Conservation (phyloP, 2,888 invertebrate species). For the Endotricha flammealis region DNA sequence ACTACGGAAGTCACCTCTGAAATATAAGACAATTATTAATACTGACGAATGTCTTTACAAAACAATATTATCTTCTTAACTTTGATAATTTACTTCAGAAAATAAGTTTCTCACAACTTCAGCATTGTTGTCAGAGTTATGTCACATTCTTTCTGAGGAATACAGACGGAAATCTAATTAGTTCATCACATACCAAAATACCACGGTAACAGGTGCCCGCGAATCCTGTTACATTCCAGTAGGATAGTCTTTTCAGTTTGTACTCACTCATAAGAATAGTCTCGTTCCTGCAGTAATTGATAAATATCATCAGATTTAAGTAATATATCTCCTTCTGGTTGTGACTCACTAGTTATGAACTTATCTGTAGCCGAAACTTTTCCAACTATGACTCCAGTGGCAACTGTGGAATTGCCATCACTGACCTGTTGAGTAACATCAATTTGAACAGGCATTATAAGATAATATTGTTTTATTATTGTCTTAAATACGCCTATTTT, state of each 20-base stretch:
- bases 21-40: not conserved
- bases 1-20: conserved; percentile 41
- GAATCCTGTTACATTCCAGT: too few relatives aligned
- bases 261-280: conserved; percentile 36
- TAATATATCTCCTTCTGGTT: too few relatives aligned
- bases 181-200: too few relatives aligned
- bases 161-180: too few relatives aligned
- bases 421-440: conserved; percentile 27
- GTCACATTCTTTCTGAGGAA: too few relatives aligned
- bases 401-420: conserved; percentile 31
- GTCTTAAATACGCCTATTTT: not conserved
- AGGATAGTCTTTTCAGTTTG: not conserved
- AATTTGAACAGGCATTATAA: not conserved
- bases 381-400: conserved; percentile 35
- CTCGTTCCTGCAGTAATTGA: conserved; percentile 30
- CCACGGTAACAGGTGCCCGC: too few relatives aligned
- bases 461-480: not conserved
- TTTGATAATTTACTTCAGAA: too few relatives aligned
- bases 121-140: too few relatives aligned
- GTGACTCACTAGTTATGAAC: too few relatives aligned
- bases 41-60: too few relatives aligned
- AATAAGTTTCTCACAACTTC: too few relatives aligned
- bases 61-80: not conserved
- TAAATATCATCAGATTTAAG: conserved; percentile 38
- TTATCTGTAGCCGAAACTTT: too few relatives aligned